Evolutionary conservation across 2,888 invertebrate genomes (phyloP), one percentile per base, ranked within the genome.

Genomic region (Stomorhina lunata): DNA sequence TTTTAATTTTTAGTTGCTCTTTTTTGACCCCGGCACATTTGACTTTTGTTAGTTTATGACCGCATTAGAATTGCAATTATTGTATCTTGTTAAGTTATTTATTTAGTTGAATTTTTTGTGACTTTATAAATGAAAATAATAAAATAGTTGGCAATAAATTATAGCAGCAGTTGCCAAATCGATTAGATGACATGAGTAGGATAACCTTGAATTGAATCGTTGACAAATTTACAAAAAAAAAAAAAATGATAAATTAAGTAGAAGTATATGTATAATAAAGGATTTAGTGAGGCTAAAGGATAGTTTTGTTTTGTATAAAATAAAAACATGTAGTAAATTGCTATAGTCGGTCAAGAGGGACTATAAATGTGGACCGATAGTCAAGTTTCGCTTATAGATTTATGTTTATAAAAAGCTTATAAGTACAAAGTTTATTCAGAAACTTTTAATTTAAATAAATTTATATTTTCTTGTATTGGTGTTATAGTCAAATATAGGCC

Each of bases 191-290:
- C 6, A 5, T 20, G 20, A 34, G n/a, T n/a, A n/a, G n/a, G 34
- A 57, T 34, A 57, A 57, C 57, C 57, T 57, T 57, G 57, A 57
- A 57, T 57, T 57, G 57, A 57, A 57, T 12, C 6, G 12, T 20
- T 57, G 34, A 34, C 10, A 55, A 34, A 55, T 55, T 32, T 32
- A 10, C 17, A 57, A 32, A 57, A 17, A 7, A 43, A 43, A 4
- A 40, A 40, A 40, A 40, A 4, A 4, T 40, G n/a, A 6, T 1
- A 40, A 4, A 15, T 15, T 15, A 15, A 15, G 15, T 40, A 40
- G 5, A 40, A 4, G n/a, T 2, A 37, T 37, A n/a, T n/a, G 9
- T 2, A 43, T 17, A 17, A 15, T 4, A 17, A 17, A n/a, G n/a
- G n/a, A n/a, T n/a, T n/a, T n/a, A n/a, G n/a, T n/a, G n/a, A n/a